A percentile compares a stretch with the other conserved stretches of the same genome.
Evolutionary conservation across 2,113 vertebrate species (phyloP).

Genomic region (Sebastes schlegelii): DNA sequence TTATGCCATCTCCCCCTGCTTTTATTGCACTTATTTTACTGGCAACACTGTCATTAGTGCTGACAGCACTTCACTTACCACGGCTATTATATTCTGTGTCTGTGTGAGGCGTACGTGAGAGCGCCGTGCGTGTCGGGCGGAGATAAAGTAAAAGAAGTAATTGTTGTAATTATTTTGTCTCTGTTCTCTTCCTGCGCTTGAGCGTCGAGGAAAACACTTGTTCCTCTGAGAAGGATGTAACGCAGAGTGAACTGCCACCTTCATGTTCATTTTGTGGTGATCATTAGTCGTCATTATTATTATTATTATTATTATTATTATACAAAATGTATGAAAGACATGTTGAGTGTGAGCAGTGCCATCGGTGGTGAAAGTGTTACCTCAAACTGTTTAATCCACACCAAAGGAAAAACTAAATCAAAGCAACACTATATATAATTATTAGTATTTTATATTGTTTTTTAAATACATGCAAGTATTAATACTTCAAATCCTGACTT

Average conservation of each 20-base stretch:
- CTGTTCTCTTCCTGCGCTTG: constrained; percentile 29
- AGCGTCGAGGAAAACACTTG: not conserved
- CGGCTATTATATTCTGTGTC: constrained; percentile 60
- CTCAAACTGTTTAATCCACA: too few species aligned
- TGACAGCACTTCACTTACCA: constrained; percentile 63
- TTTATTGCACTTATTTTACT: constrained; percentile 60
- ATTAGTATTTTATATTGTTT: too few species aligned
- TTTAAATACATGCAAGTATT: too few species aligned
- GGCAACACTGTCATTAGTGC: constrained; percentile 70
- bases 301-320: not conserved
- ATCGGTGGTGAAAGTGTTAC: too few species aligned
- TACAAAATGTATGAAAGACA: too few species aligned
- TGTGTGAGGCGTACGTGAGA: constrained; percentile 31
- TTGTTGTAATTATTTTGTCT: constrained; percentile 76
- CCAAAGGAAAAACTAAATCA: too few species aligned
- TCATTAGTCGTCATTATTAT: constrained; percentile 20
- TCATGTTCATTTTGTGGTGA: constrained; percentile 6
- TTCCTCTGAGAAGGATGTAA: constrained; percentile 15
- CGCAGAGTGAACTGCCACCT: constrained; percentile 11
- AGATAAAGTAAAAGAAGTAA: constrained; percentile 71
- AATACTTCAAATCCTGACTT: too few species aligned
- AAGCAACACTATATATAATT: too few species aligned
- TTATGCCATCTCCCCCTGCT: constrained; percentile 64
- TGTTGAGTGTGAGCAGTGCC: too few species aligned
- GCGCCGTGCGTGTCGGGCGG: constrained; percentile 38